Percentiles rank a stretch among this genome's conserved stretches.
Conservation (phyloP, 2,113 vertebrate species). For the Dissostichus mawsoni region DNA sequence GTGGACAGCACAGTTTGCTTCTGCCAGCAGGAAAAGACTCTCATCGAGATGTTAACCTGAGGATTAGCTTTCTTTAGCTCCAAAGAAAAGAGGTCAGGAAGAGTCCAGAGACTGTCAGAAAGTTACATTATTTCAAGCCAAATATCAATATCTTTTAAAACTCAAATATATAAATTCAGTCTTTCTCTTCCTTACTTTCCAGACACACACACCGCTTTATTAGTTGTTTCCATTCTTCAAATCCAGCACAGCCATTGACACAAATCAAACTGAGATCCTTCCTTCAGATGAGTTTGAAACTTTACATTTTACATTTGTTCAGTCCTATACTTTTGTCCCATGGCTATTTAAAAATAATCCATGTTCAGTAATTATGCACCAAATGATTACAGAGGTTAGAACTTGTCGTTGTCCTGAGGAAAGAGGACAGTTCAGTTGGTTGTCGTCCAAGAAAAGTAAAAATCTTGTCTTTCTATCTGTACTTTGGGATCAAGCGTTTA, state of each 20-base stretch:
- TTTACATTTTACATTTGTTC: neutral
- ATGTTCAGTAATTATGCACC: conserved; percentile 40
- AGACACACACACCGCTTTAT: neutral
- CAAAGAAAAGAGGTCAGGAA: neutral
- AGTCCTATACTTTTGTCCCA: conserved; percentile 2
- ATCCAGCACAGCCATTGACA: neutral
- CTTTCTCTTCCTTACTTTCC: neutral
- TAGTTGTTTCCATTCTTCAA: neutral
- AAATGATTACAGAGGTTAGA: conserved; percentile 53
- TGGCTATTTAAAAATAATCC: conserved; percentile 39
- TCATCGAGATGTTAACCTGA: conserved; percentile 26
- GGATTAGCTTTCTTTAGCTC: conserved; percentile 21
- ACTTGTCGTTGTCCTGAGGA: conserved; percentile 27
- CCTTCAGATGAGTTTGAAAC: conserved; percentile 1
- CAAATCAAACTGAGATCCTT: conserved; percentile 17
- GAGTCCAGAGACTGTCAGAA: conserved; percentile 14
- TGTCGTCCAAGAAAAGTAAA: neutral
- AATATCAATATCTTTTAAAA: neutral
- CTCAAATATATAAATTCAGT: neutral
- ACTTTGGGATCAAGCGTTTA: neutral
- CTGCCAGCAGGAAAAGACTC: conserved; percentile 8
- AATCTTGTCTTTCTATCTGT: conserved; percentile 10
- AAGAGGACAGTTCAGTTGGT: conserved; percentile 4
- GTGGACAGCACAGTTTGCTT: conserved; percentile 7
- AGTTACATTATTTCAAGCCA: neutral